These are phyloP conservation scores for Prenolepis imparis DNA, from an alignment of 2,888 invertebrate species.

Conservation along the genomic window DNA sequence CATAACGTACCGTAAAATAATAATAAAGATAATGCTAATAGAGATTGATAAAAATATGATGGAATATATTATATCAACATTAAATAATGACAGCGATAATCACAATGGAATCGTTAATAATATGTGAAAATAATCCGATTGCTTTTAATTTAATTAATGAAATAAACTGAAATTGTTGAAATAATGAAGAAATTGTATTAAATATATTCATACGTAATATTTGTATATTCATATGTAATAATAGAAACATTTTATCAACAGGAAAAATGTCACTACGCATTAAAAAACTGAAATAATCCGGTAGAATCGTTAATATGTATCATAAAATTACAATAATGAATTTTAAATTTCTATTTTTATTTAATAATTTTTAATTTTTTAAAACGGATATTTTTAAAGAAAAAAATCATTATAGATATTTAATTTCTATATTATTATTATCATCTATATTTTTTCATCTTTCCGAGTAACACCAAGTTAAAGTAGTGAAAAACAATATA, in stretches of 20 bases:
- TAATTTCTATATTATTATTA: not conserved
- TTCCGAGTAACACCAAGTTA: not conserved
- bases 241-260: not conserved
- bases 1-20: not conserved
- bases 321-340: not conserved
- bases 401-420: not conserved
- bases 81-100: conserved; percentile 14
- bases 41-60: conserved; percentile 1
- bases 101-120: not conserved
- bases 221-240: not conserved
- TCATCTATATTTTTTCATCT: not conserved
- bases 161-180: conserved; percentile 10
- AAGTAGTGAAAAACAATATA: not conserved
- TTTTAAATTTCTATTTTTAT: not conserved
- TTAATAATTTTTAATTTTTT: not conserved
- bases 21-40: conserved; percentile 25
- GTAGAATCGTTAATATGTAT: conserved; percentile 2
- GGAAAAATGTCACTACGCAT: conserved; percentile 4
- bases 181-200: conserved; percentile 14
- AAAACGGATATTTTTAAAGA: not conserved
- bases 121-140: conserved; percentile 3
- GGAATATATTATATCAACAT: conserved; percentile 2
- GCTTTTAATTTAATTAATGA: conserved; percentile 15
- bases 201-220: conserved; percentile 3
- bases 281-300: conserved; percentile 4